Evolutionary conservation across 2,888 invertebrate species (phyloP).

Genomic region (Tipula vernalis): DNA sequence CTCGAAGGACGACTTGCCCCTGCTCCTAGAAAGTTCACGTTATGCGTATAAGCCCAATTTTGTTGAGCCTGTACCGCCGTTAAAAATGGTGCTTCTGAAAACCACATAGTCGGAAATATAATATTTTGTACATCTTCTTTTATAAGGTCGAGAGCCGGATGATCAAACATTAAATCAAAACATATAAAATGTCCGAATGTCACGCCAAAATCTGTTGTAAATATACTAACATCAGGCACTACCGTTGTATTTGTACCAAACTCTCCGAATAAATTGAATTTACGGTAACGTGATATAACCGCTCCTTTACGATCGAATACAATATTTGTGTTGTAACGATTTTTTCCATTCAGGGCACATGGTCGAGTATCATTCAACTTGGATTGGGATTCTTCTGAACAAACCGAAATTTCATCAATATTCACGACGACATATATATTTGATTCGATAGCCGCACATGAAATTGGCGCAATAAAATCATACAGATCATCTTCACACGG

Average conservation of each 20-base stretch:
- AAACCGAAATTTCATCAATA: constrained; percentile 45
- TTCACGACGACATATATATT: constrained; percentile 42
- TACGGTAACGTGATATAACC: constrained; percentile 43
- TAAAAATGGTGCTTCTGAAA: constrained; percentile 60
- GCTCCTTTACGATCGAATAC: constrained; percentile 61
- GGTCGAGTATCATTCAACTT: constrained; percentile 19
- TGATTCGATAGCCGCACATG: constrained; percentile 43
- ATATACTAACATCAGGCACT: constrained; percentile 45
- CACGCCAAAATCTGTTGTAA: constrained; percentile 64
- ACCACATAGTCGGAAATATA: constrained; percentile 59
- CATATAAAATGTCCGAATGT: constrained; percentile 70
- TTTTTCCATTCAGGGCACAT: constrained; percentile 22
- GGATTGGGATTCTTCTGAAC: constrained; percentile 25
- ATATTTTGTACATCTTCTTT: constrained; percentile 24
- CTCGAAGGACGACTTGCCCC: constrained; percentile 42
- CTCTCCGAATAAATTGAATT: constrained; percentile 36
- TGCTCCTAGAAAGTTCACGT: constrained; percentile 46
- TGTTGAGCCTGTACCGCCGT: constrained; percentile 43
- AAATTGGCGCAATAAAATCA: constrained; percentile 29
- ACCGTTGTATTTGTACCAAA: constrained; percentile 34
- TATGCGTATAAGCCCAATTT: constrained; percentile 45
- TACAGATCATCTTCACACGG: constrained; percentile 24
- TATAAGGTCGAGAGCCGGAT: constrained; percentile 45
- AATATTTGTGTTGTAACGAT: constrained; percentile 62
- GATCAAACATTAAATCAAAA: constrained; percentile 68